A percentile compares a stretch with the other conserved stretches of the same genome.
Conservation (phyloP, 1,140 invertebrate genomes). For the Achatina immaculata region DNA sequence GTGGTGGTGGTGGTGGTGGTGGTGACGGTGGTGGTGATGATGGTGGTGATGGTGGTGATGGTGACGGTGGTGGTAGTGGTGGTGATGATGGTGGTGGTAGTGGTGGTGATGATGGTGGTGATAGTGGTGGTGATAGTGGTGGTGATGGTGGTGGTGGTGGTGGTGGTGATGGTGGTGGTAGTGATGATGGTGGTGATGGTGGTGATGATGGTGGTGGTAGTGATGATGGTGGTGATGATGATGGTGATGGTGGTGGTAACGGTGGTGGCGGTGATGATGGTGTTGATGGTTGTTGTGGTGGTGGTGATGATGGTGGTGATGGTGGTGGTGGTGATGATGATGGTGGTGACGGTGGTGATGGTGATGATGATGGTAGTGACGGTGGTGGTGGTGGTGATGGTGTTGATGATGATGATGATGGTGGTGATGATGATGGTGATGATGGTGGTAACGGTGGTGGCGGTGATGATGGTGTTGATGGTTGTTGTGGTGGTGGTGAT, state of each 20-base stretch:
- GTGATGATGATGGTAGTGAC: conserved; percentile 3
- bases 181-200: background rate
- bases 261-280: too few relatives aligned
- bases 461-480: too few relatives aligned
- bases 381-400: too few relatives aligned
- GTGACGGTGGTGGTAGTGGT: background rate
- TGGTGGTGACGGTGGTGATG: conserved; percentile 4
- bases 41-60: background rate
- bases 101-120: too few relatives aligned
- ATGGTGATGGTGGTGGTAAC: background rate
- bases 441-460: background rate
- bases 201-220: background rate
- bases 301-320: too few relatives aligned
- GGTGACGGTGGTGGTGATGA: background rate
- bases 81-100: too few relatives aligned
- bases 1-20: too few relatives aligned
- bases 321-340: background rate
- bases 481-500: too few relatives aligned
- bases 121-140: too few relatives aligned
- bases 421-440: background rate
- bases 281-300: too few relatives aligned
- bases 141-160: too few relatives aligned
- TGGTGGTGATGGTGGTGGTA: background rate
- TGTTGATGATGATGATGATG: too few relatives aligned
- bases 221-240: conserved; percentile 7